Conservation (phyloP, 2,888 invertebrate species). For the Eurytoma californica region DNA sequence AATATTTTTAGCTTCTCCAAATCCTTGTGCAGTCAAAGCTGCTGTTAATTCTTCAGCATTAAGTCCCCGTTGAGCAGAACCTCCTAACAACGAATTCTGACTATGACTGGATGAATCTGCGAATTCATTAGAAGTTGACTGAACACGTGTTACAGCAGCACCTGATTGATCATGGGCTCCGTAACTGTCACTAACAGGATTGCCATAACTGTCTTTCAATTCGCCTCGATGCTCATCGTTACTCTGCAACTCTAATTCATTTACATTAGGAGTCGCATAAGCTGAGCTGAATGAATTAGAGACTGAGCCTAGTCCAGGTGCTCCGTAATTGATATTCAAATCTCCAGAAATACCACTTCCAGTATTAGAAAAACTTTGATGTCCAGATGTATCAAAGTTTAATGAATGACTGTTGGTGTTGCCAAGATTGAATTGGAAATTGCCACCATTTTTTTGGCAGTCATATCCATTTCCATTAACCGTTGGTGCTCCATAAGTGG, state of each 20-base stretch:
- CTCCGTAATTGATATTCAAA: slow-evolving; percentile 12
- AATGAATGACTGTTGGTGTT: slow-evolving; percentile 7
- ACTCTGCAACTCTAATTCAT: slow-evolving; percentile 65
- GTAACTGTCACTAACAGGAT: slow-evolving; percentile 62
- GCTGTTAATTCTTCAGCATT: slow-evolving; percentile 66
- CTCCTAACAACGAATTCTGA: slow-evolving; percentile 55
- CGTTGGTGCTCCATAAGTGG: slow-evolving; percentile 67
- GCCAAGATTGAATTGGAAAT: slow-evolving; percentile 52
- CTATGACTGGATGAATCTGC: slow-evolving; percentile 55
- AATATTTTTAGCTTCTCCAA: slow-evolving; percentile 62
- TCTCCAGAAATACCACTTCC: neutral
- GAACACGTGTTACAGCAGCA: slow-evolving; percentile 54
- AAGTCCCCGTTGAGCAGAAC: slow-evolving; percentile 57
- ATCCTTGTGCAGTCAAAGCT: slow-evolving; percentile 65
- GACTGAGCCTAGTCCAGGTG: neutral
- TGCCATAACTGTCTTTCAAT: slow-evolving; percentile 71
- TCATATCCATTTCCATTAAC: slow-evolving; percentile 58
- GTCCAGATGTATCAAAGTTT: slow-evolving; percentile 35
- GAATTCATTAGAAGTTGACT: slow-evolving; percentile 51
- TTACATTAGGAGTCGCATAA: slow-evolving; percentile 61
- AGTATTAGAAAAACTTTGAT: slow-evolving; percentile 37
- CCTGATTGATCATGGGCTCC: slow-evolving; percentile 54
- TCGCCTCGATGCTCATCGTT: slow-evolving; percentile 62
- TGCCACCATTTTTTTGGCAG: slow-evolving; percentile 58
- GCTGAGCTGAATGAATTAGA: slow-evolving; percentile 49